Base-by-base conservation (phyloP, 2,113 vertebrate species). In the Crypturellus undulatus region DNA sequence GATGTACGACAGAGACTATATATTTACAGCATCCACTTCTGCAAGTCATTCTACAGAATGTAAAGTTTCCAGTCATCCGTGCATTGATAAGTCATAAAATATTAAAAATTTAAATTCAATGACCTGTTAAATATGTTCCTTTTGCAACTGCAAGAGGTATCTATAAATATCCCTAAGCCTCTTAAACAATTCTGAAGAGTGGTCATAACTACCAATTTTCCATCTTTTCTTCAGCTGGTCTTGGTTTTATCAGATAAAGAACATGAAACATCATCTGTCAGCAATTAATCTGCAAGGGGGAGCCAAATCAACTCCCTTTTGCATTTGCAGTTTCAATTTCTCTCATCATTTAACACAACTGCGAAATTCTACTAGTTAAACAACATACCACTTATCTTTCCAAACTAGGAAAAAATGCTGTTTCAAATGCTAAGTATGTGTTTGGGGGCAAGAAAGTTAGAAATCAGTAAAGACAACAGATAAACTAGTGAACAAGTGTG, bases 81-180 rank as follows among this genome's bases (percentile, higher is more conserved):
- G 71, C 94, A 84, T 16, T 73, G 75, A 8, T 69, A 90, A 89
- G 25, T 60, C 84, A 70, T 93, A 58, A 95, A 97, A 94, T 93
- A 96, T 92, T 92, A 68, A 96, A 85, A 89, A 60, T 76, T 79
- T 42, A 80, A 12, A 45, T 84, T 94, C 81, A 89, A n/a, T 67
- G 70, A 96, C 78, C 90, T 83, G 68, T 85, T 83, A 93, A 95
- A 82, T 63, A 90, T 0, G 3, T 69, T 59, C 56, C 73, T 83
- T 56, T 83, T 56, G 14, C 30, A 89, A 93, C 15, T 72, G 63
- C 77, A 91, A 62, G 91, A 87, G 25, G 4, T 25, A 64, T 42
- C 65, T 79, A 84, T 82, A 87, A 67, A 84, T 87, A 90, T 32
- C 60, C 42, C 83, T 51, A 62, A 67, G 63, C 17, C 14, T 64